Base-by-base conservation (phyloP, 2,888 invertebrate species). In the Hyposoter didymator region DNA sequence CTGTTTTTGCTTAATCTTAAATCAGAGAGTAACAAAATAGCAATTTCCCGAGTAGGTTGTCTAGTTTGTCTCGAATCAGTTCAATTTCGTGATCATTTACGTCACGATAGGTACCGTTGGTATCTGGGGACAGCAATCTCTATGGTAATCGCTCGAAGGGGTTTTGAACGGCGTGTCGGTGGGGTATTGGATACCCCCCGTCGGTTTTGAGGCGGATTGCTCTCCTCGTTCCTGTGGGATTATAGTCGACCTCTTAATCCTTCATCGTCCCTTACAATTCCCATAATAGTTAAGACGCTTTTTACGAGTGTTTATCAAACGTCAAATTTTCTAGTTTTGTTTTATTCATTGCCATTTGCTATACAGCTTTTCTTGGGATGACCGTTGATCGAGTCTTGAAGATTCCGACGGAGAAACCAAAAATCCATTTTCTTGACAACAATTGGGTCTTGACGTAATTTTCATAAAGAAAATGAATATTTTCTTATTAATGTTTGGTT, bases 181-280 rank as follows among this genome's bases (percentile, higher is more conserved):
- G 84, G 70, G 73, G 43, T 80, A 75, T 78, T 64, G 43, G 78
- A 81, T 82, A 73, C 67, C 81, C 84, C 74, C 49, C 88, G 89
- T 90, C 91, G 89, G 89, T 90, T 91, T 92, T 90, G 89, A 90
- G 90, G 90, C 89, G 89, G 90, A 88, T 85, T 91, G 87, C 88
- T 82, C 88, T 81, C 86, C 82, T 84, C 87, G 89, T 78, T 86
- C 86, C 87, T 74, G 67, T 49, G 84, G 84, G 88, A 88, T 88
- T 88, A 88, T 69, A 73, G 73, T 80, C 81, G 73, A 78, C 84
- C 84, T 81, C 84, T 81, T 84, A 81, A 84, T 78, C 84, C 81
- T 64, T 35, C 62, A 73, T 78, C 67, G 45, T 74, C 78, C 73
- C 45, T 66, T 45, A 59, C 78, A 78, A 73, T 39, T 67, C 47